Conservation (phyloP, 1,140 invertebrate species). For the Drosophila funebris region DNA sequence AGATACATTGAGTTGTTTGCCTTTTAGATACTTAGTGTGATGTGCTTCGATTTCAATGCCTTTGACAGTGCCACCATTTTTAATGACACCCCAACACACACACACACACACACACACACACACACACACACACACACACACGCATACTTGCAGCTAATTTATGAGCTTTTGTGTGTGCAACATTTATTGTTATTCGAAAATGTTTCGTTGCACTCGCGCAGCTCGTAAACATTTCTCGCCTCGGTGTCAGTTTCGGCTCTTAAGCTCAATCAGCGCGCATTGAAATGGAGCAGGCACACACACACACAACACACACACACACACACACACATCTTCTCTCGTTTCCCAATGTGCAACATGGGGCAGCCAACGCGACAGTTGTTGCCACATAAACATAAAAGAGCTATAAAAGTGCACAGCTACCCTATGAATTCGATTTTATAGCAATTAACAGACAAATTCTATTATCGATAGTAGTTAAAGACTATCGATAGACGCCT, state of each 20-base stretch:
- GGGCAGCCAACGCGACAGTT: conserved; percentile 8
- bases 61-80: conserved; percentile 41
- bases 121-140: conserved; percentile 20
- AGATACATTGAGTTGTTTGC: conserved; percentile 31
- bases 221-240: conserved; percentile 38
- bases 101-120: conserved; percentile 26
- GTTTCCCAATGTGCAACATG: conserved; percentile 11
- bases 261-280: conserved; percentile 45
- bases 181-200: conserved; percentile 51
- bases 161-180: conserved; percentile 45
- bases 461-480: conserved; percentile 2
- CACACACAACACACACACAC: background rate
- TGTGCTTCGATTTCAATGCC: conserved; percentile 14
- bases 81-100: conserved; percentile 36
- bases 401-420: conserved; percentile 4
- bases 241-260: conserved; percentile 43
- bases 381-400: conserved; percentile 15
- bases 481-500: background rate
- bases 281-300: conserved; percentile 33
- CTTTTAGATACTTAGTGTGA: conserved; percentile 20
- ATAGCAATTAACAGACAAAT: background rate
- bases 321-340: background rate
- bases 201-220: conserved; percentile 35
- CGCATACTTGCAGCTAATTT: conserved; percentile 42
- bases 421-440: background rate